These are phyloP conservation scores for Rhinopomastus cyanomelas DNA, from an alignment of 2,113 vertebrate genomes.

Conservation along the genomic window DNA sequence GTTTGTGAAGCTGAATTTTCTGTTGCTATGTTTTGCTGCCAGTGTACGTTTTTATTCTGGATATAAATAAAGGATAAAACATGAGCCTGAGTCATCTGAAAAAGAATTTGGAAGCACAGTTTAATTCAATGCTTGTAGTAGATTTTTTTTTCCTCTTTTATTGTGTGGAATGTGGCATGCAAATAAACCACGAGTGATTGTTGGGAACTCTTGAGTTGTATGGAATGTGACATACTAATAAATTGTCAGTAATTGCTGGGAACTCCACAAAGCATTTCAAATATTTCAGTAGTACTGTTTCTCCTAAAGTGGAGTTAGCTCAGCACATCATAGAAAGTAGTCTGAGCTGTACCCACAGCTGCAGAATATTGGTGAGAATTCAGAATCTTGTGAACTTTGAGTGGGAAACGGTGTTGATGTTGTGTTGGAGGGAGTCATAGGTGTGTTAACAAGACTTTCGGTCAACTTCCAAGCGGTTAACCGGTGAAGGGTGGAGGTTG, in stretches of 20 bases:
- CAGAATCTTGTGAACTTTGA: background rate
- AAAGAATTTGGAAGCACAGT: background rate
- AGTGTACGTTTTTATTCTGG: slow-evolving; percentile 8
- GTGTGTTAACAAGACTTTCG: background rate
- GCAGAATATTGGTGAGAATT: background rate
- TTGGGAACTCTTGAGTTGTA: background rate
- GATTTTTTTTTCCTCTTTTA: background rate
- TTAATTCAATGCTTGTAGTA: background rate
- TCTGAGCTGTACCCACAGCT: background rate
- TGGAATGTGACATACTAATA: background rate
- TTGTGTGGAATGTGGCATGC: background rate
- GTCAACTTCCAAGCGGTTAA: background rate
- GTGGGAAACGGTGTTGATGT: background rate
- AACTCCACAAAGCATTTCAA: background rate
- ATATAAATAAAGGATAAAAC: slow-evolving; percentile 8
- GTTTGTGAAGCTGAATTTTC: slow-evolving; percentile 10
- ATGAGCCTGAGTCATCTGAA: slow-evolving; percentile 27
- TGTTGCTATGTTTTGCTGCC: slow-evolving; percentile 54
- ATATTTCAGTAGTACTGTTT: background rate
- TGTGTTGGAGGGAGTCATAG: background rate
- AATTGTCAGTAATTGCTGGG: background rate
- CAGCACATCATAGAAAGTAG: background rate
- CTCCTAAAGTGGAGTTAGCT: background rate
- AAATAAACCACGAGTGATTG: background rate
- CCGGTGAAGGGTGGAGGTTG: background rate